phyloP scores from a whole-genome alignment of 2,888 invertebrate genomes.

The Zygothrica quintamaculata region DNA sequence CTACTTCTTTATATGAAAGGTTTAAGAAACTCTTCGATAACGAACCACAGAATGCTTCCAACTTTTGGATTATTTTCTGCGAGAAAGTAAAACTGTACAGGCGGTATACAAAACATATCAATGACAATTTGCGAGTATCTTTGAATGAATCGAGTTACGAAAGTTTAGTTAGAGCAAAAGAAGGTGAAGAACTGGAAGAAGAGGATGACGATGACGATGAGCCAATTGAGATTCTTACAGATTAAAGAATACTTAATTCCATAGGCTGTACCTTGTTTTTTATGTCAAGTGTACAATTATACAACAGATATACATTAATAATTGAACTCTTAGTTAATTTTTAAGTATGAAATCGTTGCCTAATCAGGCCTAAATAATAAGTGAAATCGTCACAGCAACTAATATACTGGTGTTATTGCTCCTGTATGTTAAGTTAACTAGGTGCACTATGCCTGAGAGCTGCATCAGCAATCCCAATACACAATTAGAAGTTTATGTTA shows the following conservation, averaged over 20 bases:
- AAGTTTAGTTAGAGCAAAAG: slow-evolving; percentile 61
- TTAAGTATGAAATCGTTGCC: slow-evolving; percentile 25
- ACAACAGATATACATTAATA: background rate
- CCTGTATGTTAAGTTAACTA: slow-evolving; percentile 8
- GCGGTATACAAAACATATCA: slow-evolving; percentile 87
- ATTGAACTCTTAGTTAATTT: slow-evolving; percentile 30
- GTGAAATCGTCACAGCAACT: slow-evolving; percentile 6
- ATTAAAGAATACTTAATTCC: slow-evolving; percentile 28
- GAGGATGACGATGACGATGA: no score
- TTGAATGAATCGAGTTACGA: slow-evolving; percentile 78
- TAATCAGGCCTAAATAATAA: slow-evolving; percentile 5
- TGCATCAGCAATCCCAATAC: slow-evolving; percentile 27
- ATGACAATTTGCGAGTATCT: slow-evolving; percentile 77
- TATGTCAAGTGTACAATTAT: background rate
- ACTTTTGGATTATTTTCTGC: slow-evolving; percentile 90
- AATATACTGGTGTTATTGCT: slow-evolving; percentile 25
- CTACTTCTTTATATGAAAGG: slow-evolving; percentile 85
- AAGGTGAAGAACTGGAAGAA: no score
- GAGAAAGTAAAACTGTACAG: slow-evolving; percentile 89
- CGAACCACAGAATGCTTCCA: slow-evolving; percentile 85
- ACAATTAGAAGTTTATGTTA: slow-evolving; percentile 36
- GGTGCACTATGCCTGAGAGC: slow-evolving; percentile 10
- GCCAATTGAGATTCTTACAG: slow-evolving; percentile 20
- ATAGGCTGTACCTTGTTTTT: slow-evolving; percentile 41
- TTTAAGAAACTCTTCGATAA: slow-evolving; percentile 86